Evolutionary conservation across 2,888 invertebrate genomes (phyloP), one percentile per base, ranked within the genome.

Genomic region (Pardosa pseudoannulata): DNA sequence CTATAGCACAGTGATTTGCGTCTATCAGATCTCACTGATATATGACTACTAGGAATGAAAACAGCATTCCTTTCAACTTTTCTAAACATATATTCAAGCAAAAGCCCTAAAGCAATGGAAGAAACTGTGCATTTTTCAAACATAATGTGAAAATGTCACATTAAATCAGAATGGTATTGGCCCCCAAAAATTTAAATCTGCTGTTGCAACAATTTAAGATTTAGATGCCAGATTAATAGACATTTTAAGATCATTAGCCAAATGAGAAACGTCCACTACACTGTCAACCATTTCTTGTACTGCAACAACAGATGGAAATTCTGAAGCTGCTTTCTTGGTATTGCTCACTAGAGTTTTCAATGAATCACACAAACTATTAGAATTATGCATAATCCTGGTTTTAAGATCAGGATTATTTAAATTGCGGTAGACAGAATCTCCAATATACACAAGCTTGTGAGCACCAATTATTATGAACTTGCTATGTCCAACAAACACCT

Each of bases 401-500:
- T 87, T 88, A n/a, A 88, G 90, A 41, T 82, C 87, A 68, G 82
- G 74, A 65, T 76, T 87, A 29, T 36, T 85, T 65, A 86, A 65
- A 91, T 97, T 97, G 90, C 96, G 94, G 91, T 97, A 95, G 32
- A 98, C 96, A 71, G 96, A 97, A 92, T 98, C 98, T 73, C 98
- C 98, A 88, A 98, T 97, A 91, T 96, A 96, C 27, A 98, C 96
- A 90, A 98, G 93, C 91, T 97, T 95, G 91, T 98, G 98, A 31
- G 97, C 98, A 91, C 96, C 96, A 71, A 98, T 93, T 41, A 98
- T 96, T 11, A 98, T 97, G 92, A 97, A 97, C 92, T 98, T 98
- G 75, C 97, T 96, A 91, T 97, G 96, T 16, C 97, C 96, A 74
- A 98, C 95, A 92, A 98, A 98, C 73, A 92, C 95, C 92, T 96